Conservation (phyloP, 1,140 invertebrate genomes). For the Drosophila pseudoananassae region DNA sequence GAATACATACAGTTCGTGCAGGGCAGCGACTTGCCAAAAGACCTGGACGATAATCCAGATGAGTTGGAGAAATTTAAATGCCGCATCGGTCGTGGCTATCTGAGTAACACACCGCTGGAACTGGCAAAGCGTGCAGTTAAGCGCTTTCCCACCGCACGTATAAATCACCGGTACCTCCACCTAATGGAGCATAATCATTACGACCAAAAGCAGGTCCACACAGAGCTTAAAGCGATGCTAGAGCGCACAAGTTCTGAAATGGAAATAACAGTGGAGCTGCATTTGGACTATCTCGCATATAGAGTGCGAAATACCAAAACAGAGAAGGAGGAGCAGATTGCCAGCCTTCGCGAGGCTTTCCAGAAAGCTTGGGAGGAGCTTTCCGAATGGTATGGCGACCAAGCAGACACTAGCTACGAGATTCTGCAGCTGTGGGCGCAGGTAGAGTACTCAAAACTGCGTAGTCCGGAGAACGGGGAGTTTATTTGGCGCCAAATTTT, state of each 20-base stretch:
- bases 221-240: slow-evolving; percentile 11
- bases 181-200: slow-evolving; percentile 34
- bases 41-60: background rate
- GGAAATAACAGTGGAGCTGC: slow-evolving; percentile 49
- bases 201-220: slow-evolving; percentile 16
- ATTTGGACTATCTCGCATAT: slow-evolving; percentile 63
- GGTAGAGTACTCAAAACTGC: slow-evolving; percentile 66
- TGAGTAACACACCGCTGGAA: slow-evolving; percentile 23
- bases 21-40: background rate
- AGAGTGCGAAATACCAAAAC: slow-evolving; percentile 37
- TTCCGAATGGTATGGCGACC: slow-evolving; percentile 62
- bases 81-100: slow-evolving; percentile 28
- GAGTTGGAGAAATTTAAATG: background rate
- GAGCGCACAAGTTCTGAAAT: slow-evolving; percentile 9
- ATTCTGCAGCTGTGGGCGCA: slow-evolving; percentile 77
- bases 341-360: slow-evolving; percentile 60
- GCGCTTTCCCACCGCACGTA: slow-evolving; percentile 3
- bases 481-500: slow-evolving; percentile 73
- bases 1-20: slow-evolving; percentile 47
- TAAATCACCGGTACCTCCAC: slow-evolving; percentile 50
- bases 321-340: slow-evolving; percentile 11
- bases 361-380: slow-evolving; percentile 63
- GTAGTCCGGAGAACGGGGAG: slow-evolving; percentile 33
- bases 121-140: slow-evolving; percentile 32
- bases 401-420: slow-evolving; percentile 73